Base-by-base conservation (phyloP, 1,140 invertebrate species). In the Himalopsyche phryganea region DNA sequence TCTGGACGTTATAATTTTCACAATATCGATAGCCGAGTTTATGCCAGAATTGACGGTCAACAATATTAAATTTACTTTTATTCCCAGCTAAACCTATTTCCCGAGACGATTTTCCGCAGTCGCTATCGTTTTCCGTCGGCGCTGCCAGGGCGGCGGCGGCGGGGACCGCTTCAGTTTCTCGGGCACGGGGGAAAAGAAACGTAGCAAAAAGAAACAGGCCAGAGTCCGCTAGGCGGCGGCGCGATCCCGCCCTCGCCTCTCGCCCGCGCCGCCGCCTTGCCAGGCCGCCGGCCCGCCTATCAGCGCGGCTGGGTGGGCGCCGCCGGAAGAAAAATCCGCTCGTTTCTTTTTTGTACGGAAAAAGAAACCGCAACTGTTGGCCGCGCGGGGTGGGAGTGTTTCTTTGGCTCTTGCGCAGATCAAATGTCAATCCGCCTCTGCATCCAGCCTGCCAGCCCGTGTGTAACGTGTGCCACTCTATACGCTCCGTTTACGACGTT, bases 311-410 rank as follows among this genome's bases (percentile, higher is more conserved):
- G 41, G 52, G 50, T 44, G 52, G 54, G 52, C 54, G 44, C 32
- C 28, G 44, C 18, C 35, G 49, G 35, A 58, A 52, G 50, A 52
- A 52, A 61, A 65, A 65, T 65, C 58, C 60, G 63, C 60, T 54
- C 56, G 60, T 56, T 63, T 60, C 63, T 63, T 61, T 62, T 63
- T 59, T 60, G 63, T 33, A 52, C 55, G 44, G 40, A 52, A 63
- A 67, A 66, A 67, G 63, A 63, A 65, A 56, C 57, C 61, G 66
- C 55, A 51, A 58, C 60, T 58, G 55, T 58, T 61, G 47, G 56
- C 50, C 23, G 23, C 23, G 23, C 23, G 23, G 56, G 59, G 59
- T 53, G 53, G 57, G 53, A 50, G 57, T 51, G 56, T 62, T 50
- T 55, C 52, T 55, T 42, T 60, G 35, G 44, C 35, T 46, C 60